A percentile compares a stretch with the other conserved stretches of the same genome.
These are phyloP conservation scores for Myoxocephalus aenaeus DNA, from an alignment of 2,797 vertebrate genomes.

Conservation along the genomic window DNA sequence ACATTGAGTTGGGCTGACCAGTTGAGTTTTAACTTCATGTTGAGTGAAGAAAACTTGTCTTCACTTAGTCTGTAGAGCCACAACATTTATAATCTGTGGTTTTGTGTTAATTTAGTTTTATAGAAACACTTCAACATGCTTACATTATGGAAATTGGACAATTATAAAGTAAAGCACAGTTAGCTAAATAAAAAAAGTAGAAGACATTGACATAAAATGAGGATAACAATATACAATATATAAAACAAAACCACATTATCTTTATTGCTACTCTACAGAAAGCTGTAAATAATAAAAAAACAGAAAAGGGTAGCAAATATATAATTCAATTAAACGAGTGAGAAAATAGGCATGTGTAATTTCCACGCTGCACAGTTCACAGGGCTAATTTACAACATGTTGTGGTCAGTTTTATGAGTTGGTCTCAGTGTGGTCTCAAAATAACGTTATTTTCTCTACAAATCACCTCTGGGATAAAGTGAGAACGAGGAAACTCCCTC, in stretches of 20 bases:
- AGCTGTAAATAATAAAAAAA: not conserved
- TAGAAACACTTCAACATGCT: not conserved
- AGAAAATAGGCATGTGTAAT: not conserved
- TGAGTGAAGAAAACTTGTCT: constrained; percentile 5
- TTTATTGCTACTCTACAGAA: not conserved
- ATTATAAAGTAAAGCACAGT: not conserved
- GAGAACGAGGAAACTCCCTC: constrained; percentile 37
- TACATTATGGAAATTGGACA: not conserved
- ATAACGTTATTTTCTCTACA: constrained; percentile 49
- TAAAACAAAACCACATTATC: not conserved
- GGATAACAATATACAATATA: not conserved
- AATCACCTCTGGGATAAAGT: constrained; percentile 46
- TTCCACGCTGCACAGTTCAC: constrained; percentile 17
- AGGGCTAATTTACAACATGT: constrained; percentile 39
- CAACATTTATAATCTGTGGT: not conserved
- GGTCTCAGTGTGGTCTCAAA: constrained; percentile 25
- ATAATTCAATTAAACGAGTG: not conserved
- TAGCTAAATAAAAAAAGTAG: not conserved
- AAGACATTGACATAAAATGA: not conserved
- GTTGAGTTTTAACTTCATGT: constrained; percentile 29
- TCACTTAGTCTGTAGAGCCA: not conserved
- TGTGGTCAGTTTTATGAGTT: constrained; percentile 40
- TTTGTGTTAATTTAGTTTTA: not conserved
- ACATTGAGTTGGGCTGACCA: constrained; percentile 49
- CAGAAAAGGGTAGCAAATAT: not conserved